Conservation (phyloP, 2,888 invertebrate species). For the Pachliopta kotzebuea region DNA sequence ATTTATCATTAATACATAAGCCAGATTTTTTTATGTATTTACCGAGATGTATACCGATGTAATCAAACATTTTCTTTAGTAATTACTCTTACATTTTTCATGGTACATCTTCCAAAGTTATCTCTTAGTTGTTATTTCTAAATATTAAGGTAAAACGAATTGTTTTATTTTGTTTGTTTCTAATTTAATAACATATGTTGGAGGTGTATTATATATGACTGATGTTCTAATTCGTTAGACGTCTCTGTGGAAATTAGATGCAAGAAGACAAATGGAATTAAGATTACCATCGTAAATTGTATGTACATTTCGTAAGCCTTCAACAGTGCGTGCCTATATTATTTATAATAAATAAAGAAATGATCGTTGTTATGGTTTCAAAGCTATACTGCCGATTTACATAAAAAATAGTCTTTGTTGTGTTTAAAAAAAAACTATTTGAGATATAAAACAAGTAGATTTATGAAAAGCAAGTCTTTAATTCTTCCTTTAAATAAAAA, state of each 20-base stretch:
- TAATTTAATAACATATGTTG: conserved; percentile 16
- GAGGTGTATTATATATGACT: conserved; percentile 22
- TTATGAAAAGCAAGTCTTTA: no score
- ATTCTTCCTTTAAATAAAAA: no score
- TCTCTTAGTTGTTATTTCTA: neutral
- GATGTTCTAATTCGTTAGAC: conserved; percentile 28
- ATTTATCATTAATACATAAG: conserved; percentile 7
- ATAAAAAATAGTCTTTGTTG: no score
- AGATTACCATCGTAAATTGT: conserved; percentile 26
- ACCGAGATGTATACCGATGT: neutral
- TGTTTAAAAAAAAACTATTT: no score
- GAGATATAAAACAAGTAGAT: no score
- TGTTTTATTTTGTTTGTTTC: neutral
- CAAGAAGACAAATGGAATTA: conserved; percentile 28
- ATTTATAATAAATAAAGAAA: conserved; percentile 1
- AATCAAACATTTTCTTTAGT: neutral
- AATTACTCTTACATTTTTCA: neutral
- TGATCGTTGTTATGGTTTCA: neutral
- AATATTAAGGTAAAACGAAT: neutral
- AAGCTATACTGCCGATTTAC: neutral
- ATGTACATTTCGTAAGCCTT: conserved; percentile 18
- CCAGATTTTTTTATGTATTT: neutral
- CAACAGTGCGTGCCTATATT: neutral
- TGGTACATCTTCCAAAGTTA: neutral
- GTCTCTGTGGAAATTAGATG: conserved; percentile 29